Evolutionary conservation across 2,797 vertebrate species (phyloP).

Genomic region (Anabacerthia variegaticeps): DNA sequence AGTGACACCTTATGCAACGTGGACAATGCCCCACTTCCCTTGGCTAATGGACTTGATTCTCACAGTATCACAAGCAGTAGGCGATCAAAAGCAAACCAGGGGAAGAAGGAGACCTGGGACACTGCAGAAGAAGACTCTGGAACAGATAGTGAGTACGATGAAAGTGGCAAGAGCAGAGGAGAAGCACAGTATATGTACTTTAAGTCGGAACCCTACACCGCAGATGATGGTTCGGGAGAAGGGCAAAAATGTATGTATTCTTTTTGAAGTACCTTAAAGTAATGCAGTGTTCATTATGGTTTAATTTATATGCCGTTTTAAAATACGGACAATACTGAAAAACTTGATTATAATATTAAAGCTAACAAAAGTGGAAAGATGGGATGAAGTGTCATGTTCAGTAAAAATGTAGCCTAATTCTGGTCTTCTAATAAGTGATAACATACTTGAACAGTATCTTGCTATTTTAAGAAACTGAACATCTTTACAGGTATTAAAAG

Average conservation of each 20-base stretch:
- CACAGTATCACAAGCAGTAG: slow-evolving; percentile 98
- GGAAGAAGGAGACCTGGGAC: slow-evolving; percentile 98
- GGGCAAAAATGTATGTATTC: slow-evolving; percentile 88
- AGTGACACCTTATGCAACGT: slow-evolving; percentile 98
- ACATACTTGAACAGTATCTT: background rate
- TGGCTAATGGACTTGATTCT: slow-evolving; percentile 95
- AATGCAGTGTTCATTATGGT: background rate
- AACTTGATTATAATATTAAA: background rate
- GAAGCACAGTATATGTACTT: slow-evolving; percentile 92
- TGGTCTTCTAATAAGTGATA: background rate
- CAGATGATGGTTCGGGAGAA: slow-evolving; percentile 84
- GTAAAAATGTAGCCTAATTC: background rate
- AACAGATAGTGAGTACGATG: slow-evolving; percentile 97
- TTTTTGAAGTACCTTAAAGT: background rate
- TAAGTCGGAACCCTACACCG: slow-evolving; percentile 85
- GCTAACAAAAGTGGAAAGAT: background rate
- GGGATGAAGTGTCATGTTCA: background rate
- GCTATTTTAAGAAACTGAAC: background rate
- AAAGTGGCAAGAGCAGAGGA: slow-evolving; percentile 92
- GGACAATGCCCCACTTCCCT: slow-evolving; percentile 87
- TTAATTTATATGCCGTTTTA: background rate
- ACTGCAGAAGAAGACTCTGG: slow-evolving; percentile 98
- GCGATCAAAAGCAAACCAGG: slow-evolving; percentile 95
- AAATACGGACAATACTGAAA: background rate
- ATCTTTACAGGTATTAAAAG: background rate